phyloP scores from a whole-genome alignment of 2,113 vertebrate genomes.

The Gracilinanus agilis region DNA sequence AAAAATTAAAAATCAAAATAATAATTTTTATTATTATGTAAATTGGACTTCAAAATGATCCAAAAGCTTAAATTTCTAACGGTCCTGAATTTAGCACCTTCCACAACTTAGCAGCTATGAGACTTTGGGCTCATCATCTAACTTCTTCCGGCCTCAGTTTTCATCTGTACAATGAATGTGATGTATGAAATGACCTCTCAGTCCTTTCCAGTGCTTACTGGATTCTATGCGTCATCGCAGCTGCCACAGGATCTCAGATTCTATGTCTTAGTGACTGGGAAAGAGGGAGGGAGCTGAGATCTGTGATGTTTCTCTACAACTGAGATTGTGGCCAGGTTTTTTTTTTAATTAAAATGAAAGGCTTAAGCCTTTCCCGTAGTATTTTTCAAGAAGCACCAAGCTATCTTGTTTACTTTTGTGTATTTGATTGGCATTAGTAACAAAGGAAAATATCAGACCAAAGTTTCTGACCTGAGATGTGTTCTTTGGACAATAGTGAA shows the following conservation, averaged over 20 bases:
- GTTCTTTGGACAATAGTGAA: not conserved
- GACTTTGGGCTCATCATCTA: not conserved
- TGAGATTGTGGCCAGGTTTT: not conserved
- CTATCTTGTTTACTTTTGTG: not conserved
- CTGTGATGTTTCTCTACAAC: not conserved
- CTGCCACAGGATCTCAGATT: not conserved
- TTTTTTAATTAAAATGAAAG: slow-evolving; percentile 7
- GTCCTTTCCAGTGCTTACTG: not conserved
- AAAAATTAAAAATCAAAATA: not conserved
- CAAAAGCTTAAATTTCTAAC: not conserved
- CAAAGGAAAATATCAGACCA: slow-evolving; percentile 11
- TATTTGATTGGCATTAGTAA: slow-evolving; percentile 20
- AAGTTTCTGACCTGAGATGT: not conserved
- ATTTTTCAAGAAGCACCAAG: not conserved
- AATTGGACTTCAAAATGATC: not conserved
- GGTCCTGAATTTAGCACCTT: not conserved
- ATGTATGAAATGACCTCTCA: not conserved
- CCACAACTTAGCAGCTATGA: not conserved
- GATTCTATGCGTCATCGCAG: not conserved
- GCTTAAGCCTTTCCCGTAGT: not conserved
- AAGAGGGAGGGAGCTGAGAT: not conserved
- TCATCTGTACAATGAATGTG: not conserved
- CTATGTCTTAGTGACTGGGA: not conserved
- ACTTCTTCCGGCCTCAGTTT: not conserved
- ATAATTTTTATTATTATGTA: not conserved